phyloP scores from a whole-genome alignment of 2,797 vertebrate species.

The Sebastes minor region DNA sequence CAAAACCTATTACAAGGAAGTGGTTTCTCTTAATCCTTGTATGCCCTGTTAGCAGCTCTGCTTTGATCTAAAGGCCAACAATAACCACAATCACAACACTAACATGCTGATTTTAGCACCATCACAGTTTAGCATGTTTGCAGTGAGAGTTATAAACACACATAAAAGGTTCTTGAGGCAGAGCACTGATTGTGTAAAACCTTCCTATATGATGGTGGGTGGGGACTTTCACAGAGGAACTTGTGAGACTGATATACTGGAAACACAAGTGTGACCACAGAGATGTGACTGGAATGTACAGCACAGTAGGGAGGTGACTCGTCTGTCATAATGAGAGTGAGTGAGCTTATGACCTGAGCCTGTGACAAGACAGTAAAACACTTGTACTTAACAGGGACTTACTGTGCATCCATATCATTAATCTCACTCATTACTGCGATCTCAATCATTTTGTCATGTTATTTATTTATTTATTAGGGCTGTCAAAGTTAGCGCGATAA shows the following conservation, averaged over 20 bases:
- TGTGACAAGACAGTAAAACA: background rate
- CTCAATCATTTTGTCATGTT: background rate
- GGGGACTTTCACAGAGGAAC: background rate
- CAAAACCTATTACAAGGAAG: background rate
- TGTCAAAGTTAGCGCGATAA: background rate
- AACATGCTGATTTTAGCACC: background rate
- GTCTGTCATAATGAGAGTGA: background rate
- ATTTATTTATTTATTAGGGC: background rate
- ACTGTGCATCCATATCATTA: background rate
- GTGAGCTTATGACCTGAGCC: background rate
- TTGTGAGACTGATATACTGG: background rate
- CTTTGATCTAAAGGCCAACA: no score
- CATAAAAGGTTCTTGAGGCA: background rate
- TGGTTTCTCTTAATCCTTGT: background rate
- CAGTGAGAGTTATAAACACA: background rate
- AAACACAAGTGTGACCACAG: conserved; percentile 2
- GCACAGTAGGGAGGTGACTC: background rate
- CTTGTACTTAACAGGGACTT: background rate
- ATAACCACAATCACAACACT: background rate
- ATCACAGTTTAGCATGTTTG: background rate
- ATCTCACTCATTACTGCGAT: background rate
- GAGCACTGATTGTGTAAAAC: background rate
- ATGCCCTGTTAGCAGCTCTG: background rate
- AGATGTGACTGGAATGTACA: conserved; percentile 8
- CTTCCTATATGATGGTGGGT: background rate